A percentile compares a stretch with the other conserved stretches of the same genome.
These are phyloP conservation scores for Hemistola chrysoprasaria DNA, from an alignment of 2,888 invertebrate genomes.

Conservation along the genomic window DNA sequence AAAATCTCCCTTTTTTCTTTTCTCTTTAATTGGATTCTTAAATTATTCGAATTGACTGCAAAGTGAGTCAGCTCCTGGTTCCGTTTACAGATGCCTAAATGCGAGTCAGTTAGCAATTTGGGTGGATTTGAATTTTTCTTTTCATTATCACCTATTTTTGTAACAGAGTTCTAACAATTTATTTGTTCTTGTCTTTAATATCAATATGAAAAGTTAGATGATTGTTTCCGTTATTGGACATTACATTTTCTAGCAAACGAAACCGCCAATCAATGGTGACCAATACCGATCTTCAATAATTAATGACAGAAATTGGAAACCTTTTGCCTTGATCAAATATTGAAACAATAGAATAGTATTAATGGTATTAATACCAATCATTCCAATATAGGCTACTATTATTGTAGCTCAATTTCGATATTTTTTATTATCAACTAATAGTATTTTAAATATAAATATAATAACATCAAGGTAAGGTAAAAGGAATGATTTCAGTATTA, in stretches of 20 bases:
- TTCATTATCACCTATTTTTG: slow-evolving; percentile 1
- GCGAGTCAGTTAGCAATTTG: slow-evolving; percentile 23
- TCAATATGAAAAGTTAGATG: slow-evolving; percentile 31
- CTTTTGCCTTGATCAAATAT: slow-evolving; percentile 39
- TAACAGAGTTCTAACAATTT: slow-evolving; percentile 19
- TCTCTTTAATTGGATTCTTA: slow-evolving; percentile 43
- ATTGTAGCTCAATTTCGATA: no score
- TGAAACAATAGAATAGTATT: slow-evolving; percentile 35
- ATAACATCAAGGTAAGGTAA: no score
- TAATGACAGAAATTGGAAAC: slow-evolving; percentile 37
- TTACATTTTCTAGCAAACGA: slow-evolving; percentile 44
- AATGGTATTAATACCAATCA: slow-evolving; percentile 16
- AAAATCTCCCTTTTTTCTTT: slow-evolving; percentile 47
- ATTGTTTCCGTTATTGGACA: slow-evolving; percentile 35
- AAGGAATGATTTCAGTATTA: no score
- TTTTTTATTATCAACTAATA: no score
- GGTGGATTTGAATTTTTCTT: slow-evolving; percentile 3
- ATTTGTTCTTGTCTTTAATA: no score
- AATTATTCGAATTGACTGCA: slow-evolving; percentile 42
- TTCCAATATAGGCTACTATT: no score
- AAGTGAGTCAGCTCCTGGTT: slow-evolving; percentile 32
- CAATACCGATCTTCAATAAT: slow-evolving; percentile 35
- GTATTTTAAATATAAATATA: no score
- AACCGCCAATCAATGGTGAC: slow-evolving; percentile 37
- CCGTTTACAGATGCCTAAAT: slow-evolving; percentile 20